phyloP scores from a whole-genome alignment of 2,888 invertebrate species.

The Anticlea derivata region DNA sequence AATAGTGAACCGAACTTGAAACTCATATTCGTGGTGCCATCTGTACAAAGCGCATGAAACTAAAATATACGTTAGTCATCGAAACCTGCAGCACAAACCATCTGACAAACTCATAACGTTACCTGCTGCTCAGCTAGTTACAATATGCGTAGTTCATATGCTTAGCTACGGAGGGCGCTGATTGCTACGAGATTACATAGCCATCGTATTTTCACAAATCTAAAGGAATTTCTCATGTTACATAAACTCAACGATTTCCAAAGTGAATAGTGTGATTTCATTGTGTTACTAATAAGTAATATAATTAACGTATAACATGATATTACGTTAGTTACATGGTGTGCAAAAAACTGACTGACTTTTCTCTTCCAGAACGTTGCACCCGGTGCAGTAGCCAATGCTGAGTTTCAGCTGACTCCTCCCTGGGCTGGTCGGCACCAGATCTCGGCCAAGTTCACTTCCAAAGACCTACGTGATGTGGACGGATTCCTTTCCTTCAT shows the following conservation, averaged over 20 bases:
- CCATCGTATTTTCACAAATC: too few species aligned
- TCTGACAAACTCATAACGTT: neutral
- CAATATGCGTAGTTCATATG: slow-evolving; percentile 9
- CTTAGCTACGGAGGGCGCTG: slow-evolving; percentile 8
- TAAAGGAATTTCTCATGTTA: too few species aligned
- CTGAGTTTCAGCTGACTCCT: slow-evolving; percentile 90
- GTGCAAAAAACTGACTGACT: neutral
- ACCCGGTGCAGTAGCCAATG: slow-evolving; percentile 88
- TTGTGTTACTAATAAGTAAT: too few species aligned
- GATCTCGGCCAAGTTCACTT: slow-evolving; percentile 93
- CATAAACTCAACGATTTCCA: too few species aligned
- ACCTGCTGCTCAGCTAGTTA: too few species aligned
- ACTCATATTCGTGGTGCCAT: slow-evolving; percentile 35
- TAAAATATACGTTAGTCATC: neutral
- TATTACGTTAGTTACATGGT: too few species aligned
- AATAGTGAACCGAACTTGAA: neutral
- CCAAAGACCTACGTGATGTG: slow-evolving; percentile 94
- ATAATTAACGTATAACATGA: too few species aligned
- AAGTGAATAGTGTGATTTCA: too few species aligned
- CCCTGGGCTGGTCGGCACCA: slow-evolving; percentile 91
- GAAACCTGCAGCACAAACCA: neutral
- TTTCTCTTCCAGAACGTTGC: slow-evolving; percentile 52
- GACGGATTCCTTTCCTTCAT: slow-evolving; percentile 93
- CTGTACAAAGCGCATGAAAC: slow-evolving; percentile 21
- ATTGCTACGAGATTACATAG: slow-evolving; percentile 1